A percentile compares a stretch with the other conserved stretches of the same genome.
phyloP scores from a whole-genome alignment of 2,888 invertebrate genomes.

The Sturmia bella region DNA sequence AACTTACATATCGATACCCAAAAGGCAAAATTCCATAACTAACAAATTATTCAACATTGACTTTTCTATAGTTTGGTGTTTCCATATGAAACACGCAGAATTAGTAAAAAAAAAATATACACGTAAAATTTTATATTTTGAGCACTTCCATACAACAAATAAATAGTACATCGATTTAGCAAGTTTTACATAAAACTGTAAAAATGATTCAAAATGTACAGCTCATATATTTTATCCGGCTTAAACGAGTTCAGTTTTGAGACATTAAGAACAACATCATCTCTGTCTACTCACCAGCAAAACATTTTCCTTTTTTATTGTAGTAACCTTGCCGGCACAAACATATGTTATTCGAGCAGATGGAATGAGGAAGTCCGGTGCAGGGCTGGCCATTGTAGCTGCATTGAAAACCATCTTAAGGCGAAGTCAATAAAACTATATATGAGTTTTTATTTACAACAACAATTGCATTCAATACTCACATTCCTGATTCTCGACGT shows the following conservation, averaged over 20 bases:
- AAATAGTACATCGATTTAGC: too few relatives aligned
- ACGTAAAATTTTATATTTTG: too few relatives aligned
- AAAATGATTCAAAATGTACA: too few relatives aligned
- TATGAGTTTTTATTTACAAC: not conserved
- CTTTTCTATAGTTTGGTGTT: too few relatives aligned
- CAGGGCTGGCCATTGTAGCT: conserved; percentile 77
- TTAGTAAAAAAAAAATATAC: too few relatives aligned
- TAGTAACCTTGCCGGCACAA: conserved; percentile 80
- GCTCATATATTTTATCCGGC: too few relatives aligned
- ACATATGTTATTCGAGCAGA: conserved; percentile 78
- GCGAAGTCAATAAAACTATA: not conserved
- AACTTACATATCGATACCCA: too few relatives aligned
- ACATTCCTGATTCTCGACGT: conserved; percentile 77
- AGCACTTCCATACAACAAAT: too few relatives aligned
- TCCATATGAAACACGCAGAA: too few relatives aligned
- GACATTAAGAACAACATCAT: not conserved
- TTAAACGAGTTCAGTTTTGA: not conserved
- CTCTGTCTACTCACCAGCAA: conserved; percentile 75
- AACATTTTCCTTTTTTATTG: conserved; percentile 77
- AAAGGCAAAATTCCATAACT: too few relatives aligned
- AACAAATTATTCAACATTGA: too few relatives aligned
- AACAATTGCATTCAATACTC: conserved; percentile 48
- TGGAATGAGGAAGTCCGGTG: conserved; percentile 78
- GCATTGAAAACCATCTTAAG: conserved; percentile 77
- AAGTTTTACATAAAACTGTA: too few relatives aligned